Evolutionary conservation across 2,797 vertebrate species (phyloP), one percentile per base, ranked within the genome.

Genomic region (Threskiornis aethiopicus): DNA sequence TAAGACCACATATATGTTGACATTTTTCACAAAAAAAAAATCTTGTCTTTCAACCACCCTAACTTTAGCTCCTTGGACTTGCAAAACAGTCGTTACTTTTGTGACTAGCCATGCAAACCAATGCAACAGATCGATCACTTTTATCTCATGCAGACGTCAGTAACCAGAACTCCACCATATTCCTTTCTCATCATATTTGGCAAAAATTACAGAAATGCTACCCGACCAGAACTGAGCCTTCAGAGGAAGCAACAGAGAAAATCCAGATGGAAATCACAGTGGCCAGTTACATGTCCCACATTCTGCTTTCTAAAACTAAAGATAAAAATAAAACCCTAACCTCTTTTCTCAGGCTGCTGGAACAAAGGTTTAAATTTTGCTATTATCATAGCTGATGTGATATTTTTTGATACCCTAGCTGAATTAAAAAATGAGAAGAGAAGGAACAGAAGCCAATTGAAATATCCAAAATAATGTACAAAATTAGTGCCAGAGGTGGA

Each of bases 1-100:
- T 44, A 54, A 33, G 14, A 57, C 9, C 2, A 26, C 0, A 0
- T 17, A 17, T 39, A 20, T 7, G 1, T 20, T 26, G 8, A 0
- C 4, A 51, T 57, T 84, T 86, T 88, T 49, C 14, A 52, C 5
- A 58, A 76, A 85, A 47, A 85, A 47, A 46, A 35, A 65, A 29
- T 11, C 4, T 41, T 72, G 6, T 10, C 35, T 87, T 85, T 88
- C 59, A 80, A 4, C 6, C 20, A 59, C n/a, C 1, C 14, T 51
- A 46, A 39, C 44, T 69, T 79, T 57, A 76, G 0, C 5, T 49
- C 2, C 20, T 65, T 33, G 33, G 11, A 49, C 10, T 52, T 61
- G 20, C 4, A 28, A 78, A 84, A 70, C 16, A 14, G 35, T 14
- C 4, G 6, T 24, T 86, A 19, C 22, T 88, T 90, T 93, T 88